Evolutionary conservation across 2,113 vertebrate genomes (phyloP), one percentile per base, ranked within the genome.

Genomic region (Morone chrysops): DNA sequence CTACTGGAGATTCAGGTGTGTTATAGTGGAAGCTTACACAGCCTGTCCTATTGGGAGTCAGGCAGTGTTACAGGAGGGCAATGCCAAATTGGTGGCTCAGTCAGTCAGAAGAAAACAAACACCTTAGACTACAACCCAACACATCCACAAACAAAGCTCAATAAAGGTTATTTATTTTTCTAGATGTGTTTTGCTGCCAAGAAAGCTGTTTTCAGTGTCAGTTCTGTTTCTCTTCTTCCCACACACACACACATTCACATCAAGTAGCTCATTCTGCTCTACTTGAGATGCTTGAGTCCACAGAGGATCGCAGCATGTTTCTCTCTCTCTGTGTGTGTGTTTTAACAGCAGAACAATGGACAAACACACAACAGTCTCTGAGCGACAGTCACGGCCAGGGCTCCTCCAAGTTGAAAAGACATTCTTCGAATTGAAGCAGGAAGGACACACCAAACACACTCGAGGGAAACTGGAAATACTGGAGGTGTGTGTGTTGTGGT

Each of bases 321-420:
- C 53, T 80, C 10, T 48, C 22, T 66, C 2, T n/a, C n/a, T n/a
- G n/a, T 56, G 31, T 56, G 45, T 47, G 68, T 67, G 77, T 85
- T 82, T 43, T 50, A 50, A 79, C 47, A 70, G 75, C 71, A 56
- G 31, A 67, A 90, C 82, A 89, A 84, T 60, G 22, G 67, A 51
- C 70, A 67, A 81, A 83, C 71, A 68, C 75, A 83, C 48, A 65
- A 16, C 65, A 12, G 62, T 18, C 25, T 67, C 12, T 31, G 66
- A 82, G 78, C 0, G 69, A 82, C 78, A 84, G 80, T 86, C 86
- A 82, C 8, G 60, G 71, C 69, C 80, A 88, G 82, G n/a, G 66
- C 73, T 82, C 83, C 72, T 79, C 62, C 77, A 92, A 75, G 57
- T 69, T 89, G 80, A 90, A 88, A 85, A 89, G 53, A 83, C 78